These are phyloP conservation scores for Solea senegalensis DNA, from an alignment of 2,113 vertebrate species.

Conservation along the genomic window DNA sequence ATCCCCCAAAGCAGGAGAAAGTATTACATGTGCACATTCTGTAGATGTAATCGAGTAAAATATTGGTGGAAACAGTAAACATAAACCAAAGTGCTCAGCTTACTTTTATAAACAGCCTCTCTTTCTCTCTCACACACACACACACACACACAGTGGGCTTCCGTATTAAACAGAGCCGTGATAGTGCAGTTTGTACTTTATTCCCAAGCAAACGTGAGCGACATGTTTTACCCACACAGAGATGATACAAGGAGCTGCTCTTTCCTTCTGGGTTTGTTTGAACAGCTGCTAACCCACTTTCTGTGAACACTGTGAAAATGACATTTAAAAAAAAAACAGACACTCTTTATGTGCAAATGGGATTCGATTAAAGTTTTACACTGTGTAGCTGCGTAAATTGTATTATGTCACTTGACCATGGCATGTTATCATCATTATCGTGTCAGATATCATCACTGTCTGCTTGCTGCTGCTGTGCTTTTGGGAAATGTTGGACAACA, in stretches of 20 bases:
- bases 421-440: constrained; percentile 25
- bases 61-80: constrained; percentile 8
- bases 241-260: constrained; percentile 26
- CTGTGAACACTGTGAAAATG: constrained; percentile 37
- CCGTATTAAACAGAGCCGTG: constrained; percentile 36
- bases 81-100: constrained; percentile 8
- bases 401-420: constrained; percentile 27
- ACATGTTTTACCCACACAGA: constrained; percentile 26
- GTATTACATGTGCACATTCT: not conserved
- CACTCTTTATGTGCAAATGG: not conserved
- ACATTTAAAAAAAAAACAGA: not conserved
- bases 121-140: constrained; percentile 15
- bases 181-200: constrained; percentile 62
- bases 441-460: constrained; percentile 41
- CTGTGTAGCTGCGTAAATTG: constrained; percentile 13
- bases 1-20: not conserved
- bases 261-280: constrained; percentile 50
- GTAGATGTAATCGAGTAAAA: constrained; percentile 3
- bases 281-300: constrained; percentile 53
- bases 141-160: constrained; percentile 7
- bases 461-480: constrained; percentile 17
- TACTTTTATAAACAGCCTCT: constrained; percentile 31
- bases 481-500: constrained; percentile 45
- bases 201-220: constrained; percentile 46
- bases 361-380: constrained; percentile 11